phyloP scores from a whole-genome alignment of 2,797 vertebrate genomes.

The Pangasius larnaudii region DNA sequence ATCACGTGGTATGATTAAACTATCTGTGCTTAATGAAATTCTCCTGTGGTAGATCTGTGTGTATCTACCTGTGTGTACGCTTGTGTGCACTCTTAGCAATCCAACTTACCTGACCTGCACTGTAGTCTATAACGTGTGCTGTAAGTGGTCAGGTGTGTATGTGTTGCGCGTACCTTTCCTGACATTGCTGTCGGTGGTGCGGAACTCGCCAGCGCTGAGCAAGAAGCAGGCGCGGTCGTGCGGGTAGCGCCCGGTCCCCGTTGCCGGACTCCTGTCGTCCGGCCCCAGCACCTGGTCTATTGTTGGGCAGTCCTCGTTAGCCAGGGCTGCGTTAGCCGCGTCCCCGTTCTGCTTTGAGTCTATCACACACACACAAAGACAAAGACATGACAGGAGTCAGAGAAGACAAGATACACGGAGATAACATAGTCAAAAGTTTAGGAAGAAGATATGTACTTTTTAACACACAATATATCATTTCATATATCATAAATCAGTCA shows the following conservation, averaged over 20 bases:
- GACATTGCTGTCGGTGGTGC: slow-evolving; percentile 88
- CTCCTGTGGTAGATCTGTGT: background rate
- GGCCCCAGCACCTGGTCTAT: slow-evolving; percentile 91
- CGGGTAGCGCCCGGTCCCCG: slow-evolving; percentile 84
- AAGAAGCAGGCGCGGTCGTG: slow-evolving; percentile 92
- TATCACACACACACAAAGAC: slow-evolving; percentile 52
- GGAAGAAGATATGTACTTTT: background rate
- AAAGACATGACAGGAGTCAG: background rate
- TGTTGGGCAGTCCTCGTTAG: slow-evolving; percentile 91
- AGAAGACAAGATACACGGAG: slow-evolving; percentile 22
- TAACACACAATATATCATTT: slow-evolving; percentile 9
- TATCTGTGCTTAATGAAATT: background rate
- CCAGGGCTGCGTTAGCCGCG: slow-evolving; percentile 86
- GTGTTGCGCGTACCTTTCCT: slow-evolving; percentile 85
- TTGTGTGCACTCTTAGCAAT: background rate
- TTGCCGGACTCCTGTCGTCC: slow-evolving; percentile 86
- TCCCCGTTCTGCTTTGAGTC: slow-evolving; percentile 93
- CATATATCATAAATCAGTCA: background rate
- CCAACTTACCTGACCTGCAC: slow-evolving; percentile 38
- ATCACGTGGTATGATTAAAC: background rate
- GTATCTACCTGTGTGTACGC: background rate
- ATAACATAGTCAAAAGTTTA: background rate
- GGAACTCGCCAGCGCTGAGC: slow-evolving; percentile 87
- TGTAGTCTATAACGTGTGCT: slow-evolving; percentile 21
- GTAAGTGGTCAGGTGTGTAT: slow-evolving; percentile 32